phyloP scores from a whole-genome alignment of 30 jellyfish, hydroid and myxozoan species.

The Cassiopea xamachana region DNA sequence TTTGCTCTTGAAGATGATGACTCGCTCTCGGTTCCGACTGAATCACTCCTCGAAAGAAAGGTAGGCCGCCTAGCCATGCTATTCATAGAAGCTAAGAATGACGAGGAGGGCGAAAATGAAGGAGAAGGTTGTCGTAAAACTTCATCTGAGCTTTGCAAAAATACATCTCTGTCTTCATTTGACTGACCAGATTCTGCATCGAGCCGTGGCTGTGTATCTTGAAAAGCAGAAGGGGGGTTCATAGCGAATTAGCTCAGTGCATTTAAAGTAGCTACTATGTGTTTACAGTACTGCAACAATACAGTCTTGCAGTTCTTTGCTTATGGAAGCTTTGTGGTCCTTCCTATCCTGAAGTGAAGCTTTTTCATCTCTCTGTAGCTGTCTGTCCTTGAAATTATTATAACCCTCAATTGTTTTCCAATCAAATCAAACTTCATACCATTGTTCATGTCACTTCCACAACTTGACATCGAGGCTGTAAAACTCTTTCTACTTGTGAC shows the following conservation, averaged over 20 bases:
- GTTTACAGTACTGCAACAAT: not conserved
- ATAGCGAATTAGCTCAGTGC: not conserved
- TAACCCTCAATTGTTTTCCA: not conserved
- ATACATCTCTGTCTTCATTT: not conserved
- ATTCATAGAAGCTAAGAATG: not conserved
- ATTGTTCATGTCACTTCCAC: not conserved
- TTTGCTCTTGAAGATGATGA: constrained; percentile 67
- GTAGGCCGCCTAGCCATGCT: constrained; percentile 28
- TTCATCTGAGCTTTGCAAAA: constrained; percentile 23
- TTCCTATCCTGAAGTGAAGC: not conserved
- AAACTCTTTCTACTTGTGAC: not conserved
- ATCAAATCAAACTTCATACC: not conserved
- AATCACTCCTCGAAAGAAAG: constrained; percentile 46
- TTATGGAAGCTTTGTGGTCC: not conserved
- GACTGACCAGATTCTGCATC: constrained; percentile 11
- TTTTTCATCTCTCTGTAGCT: not conserved
- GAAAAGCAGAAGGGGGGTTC: constrained; percentile 1
- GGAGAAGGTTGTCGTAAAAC: not conserved
- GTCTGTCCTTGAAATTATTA: not conserved
- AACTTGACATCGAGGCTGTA: not conserved
- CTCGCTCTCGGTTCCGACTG: constrained; percentile 70
- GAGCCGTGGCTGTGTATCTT: not conserved
- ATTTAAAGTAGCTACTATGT: not conserved
- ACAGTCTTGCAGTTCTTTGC: not conserved
- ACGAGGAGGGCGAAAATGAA: constrained; percentile 21